Evolutionary conservation across 2,797 vertebrate species (phyloP).

Genomic region (Mergus octosetaceus): DNA sequence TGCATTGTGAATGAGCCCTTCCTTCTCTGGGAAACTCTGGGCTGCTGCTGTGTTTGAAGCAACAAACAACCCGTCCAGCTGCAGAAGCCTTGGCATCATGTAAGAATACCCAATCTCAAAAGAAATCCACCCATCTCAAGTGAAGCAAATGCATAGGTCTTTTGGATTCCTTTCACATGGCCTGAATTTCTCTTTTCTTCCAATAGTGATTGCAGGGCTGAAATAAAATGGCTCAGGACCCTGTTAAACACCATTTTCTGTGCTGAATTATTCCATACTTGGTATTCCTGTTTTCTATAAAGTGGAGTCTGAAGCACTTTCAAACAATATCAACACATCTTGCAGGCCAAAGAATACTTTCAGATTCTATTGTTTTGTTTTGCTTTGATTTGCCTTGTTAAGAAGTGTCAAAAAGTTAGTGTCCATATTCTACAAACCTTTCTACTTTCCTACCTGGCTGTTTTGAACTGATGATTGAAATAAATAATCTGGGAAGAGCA

Average conservation of each 20-base stretch:
- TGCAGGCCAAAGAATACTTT: background rate
- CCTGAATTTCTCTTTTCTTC: background rate
- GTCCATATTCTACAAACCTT: background rate
- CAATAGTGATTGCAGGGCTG: background rate
- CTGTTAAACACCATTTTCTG: background rate
- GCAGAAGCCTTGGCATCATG: background rate
- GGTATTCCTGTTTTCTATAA: background rate
- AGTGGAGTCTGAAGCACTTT: background rate
- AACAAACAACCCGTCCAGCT: rapidly evolving
- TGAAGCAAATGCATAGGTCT: background rate
- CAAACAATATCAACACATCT: background rate
- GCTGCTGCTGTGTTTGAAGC: background rate
- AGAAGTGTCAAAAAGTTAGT: background rate
- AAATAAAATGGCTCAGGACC: background rate
- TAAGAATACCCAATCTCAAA: background rate
- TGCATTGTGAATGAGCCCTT: background rate
- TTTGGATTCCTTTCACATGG: background rate
- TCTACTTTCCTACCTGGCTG: background rate
- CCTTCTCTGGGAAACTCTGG: background rate
- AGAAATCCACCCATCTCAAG: background rate
- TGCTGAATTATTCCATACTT: background rate
- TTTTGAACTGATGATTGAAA: background rate
- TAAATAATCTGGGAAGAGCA: background rate
- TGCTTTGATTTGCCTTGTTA: background rate
- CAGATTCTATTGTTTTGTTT: background rate